Conservation (phyloP, 1,140 invertebrate genomes). For the Octopus bimaculoides region DNA sequence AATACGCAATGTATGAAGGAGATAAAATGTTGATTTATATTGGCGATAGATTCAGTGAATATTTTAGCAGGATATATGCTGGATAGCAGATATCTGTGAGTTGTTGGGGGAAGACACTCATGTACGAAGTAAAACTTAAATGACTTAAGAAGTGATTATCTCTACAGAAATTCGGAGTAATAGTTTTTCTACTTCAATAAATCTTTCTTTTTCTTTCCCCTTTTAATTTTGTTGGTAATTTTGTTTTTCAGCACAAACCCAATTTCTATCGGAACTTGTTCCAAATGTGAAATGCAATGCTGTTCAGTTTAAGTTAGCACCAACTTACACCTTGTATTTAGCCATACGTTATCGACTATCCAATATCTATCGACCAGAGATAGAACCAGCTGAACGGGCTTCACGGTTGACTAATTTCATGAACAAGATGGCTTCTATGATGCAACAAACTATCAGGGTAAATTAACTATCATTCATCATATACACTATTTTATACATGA, state of each 20-base stretch:
- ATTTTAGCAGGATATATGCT: too few species aligned
- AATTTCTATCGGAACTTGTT: constrained; percentile 83
- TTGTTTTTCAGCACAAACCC: constrained; percentile 67
- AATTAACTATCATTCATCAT: not conserved
- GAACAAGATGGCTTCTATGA: constrained; percentile 83
- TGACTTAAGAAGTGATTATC: too few species aligned
- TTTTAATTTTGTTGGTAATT: not conserved
- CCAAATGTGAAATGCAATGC: constrained; percentile 71
- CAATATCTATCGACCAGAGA: constrained; percentile 86
- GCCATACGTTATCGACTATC: constrained; percentile 87
- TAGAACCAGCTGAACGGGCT: constrained; percentile 85
- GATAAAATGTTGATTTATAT: too few species aligned
- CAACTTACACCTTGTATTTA: constrained; percentile 92
- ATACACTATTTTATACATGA: too few species aligned
- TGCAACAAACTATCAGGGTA: constrained; percentile 76
- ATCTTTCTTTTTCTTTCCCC: too few species aligned
- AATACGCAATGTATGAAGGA: too few species aligned
- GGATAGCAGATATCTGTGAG: too few species aligned
- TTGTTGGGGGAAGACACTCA: too few species aligned
- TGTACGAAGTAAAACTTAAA: too few species aligned
- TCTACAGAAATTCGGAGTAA: not conserved
- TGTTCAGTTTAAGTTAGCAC: constrained; percentile 72
- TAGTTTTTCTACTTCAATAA: constrained; percentile 48
- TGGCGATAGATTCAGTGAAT: too few species aligned
- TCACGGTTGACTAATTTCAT: constrained; percentile 84